These are phyloP conservation scores for Epizoanthus ramosus DNA, from an alignment of 92 coral and sea anemone genomes.

Conservation along the genomic window DNA sequence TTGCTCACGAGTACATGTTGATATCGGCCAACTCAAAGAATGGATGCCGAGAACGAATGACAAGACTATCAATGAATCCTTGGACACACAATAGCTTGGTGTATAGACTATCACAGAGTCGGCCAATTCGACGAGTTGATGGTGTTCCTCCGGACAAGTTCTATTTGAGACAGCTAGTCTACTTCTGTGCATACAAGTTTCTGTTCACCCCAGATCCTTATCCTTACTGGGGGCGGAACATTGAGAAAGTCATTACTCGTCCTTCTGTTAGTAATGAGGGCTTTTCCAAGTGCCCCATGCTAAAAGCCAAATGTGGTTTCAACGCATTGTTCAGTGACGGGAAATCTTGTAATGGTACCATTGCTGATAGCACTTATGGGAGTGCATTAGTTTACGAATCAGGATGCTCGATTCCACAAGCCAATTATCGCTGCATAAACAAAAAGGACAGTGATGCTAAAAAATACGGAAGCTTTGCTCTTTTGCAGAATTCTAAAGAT, in stretches of 20 bases:
- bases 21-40: constrained; percentile 54
- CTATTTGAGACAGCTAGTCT: constrained; percentile 46
- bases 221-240: constrained; percentile 87
- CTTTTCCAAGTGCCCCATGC: constrained; percentile 1
- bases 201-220: constrained; percentile 62
- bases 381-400: neutral
- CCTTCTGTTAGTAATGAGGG: constrained; percentile 5
- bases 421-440: constrained; percentile 18
- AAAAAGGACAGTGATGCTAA: neutral
- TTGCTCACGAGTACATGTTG: constrained; percentile 58
- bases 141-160: constrained; percentile 45
- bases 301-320: constrained; percentile 31
- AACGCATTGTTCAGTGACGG: neutral
- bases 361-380: neutral
- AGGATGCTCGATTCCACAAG: neutral
- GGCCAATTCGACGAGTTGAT: constrained; percentile 39
- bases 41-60: constrained; percentile 75
- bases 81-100: constrained; percentile 47
- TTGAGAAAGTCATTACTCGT: constrained; percentile 64
- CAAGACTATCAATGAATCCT: constrained; percentile 66
- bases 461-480: constrained; percentile 15
- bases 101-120: constrained; percentile 81
- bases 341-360: constrained; percentile 27
- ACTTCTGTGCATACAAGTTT: constrained; percentile 60
- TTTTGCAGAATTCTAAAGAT: constrained; percentile 8